A percentile compares a stretch with the other conserved stretches of the same genome.
Evolutionary conservation across 1,140 invertebrate species (phyloP).

Genomic region (Hydropsyche tenuis): DNA sequence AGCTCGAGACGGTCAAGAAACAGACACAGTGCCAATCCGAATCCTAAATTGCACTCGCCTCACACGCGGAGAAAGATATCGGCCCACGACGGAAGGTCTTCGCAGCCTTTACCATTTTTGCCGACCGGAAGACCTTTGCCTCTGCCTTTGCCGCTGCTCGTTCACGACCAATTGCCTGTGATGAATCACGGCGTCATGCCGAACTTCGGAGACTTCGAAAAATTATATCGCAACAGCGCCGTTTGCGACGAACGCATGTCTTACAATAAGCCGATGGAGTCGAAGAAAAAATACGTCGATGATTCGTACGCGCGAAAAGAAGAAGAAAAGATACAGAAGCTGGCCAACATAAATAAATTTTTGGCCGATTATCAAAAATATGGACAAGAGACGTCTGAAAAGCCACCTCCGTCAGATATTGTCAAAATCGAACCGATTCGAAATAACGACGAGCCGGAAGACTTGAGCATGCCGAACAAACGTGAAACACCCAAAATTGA

Average conservation of each 20-base stretch:
- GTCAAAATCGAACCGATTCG: constrained; percentile 49
- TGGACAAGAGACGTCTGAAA: constrained; percentile 50
- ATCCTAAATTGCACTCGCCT: constrained; percentile 97
- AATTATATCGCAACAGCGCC: constrained; percentile 60
- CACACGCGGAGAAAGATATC: constrained; percentile 91
- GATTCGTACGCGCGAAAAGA: constrained; percentile 51
- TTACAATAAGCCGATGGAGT: constrained; percentile 54
- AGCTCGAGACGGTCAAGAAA: constrained; percentile 77
- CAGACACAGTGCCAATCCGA: constrained; percentile 92
- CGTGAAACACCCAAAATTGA: constrained; percentile 63
- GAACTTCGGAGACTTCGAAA: constrained; percentile 63
- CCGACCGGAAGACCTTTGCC: constrained; percentile 65
- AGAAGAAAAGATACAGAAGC: constrained; percentile 52
- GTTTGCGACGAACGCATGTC: constrained; percentile 54
- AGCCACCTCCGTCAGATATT: constrained; percentile 52
- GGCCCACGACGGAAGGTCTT: constrained; percentile 87
- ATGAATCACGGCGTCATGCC: constrained; percentile 64
- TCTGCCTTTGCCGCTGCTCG: constrained; percentile 61
- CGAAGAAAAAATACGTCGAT: constrained; percentile 55
- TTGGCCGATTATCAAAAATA: constrained; percentile 51
- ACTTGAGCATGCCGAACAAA: constrained; percentile 71
- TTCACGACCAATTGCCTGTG: constrained; percentile 50
- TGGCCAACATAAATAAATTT: constrained; percentile 54
- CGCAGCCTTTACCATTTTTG: constrained; percentile 81
- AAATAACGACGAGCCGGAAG: constrained; percentile 66